Percentiles rank a stretch among this genome's conserved stretches.
Conservation (phyloP, 2,888 invertebrate genomes). For the Euspilapteryx auroguttella region DNA sequence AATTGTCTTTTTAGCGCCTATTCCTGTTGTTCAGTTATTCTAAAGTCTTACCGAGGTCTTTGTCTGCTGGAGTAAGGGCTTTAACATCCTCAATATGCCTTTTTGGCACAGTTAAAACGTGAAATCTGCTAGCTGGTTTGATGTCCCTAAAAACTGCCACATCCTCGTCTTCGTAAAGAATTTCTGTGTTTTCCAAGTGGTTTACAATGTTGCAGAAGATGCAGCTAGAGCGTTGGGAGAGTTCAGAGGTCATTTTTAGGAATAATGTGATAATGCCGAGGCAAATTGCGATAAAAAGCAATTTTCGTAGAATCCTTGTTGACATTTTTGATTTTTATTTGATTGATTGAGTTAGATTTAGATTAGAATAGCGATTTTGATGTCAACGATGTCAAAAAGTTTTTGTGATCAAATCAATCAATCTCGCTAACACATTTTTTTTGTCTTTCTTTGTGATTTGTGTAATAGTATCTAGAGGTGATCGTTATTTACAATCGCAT, state of each 20-base stretch:
- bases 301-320: background rate
- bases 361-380: too few relatives aligned
- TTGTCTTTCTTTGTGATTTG: too few relatives aligned
- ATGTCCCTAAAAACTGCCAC: slow-evolving; percentile 81
- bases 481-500: too few relatives aligned
- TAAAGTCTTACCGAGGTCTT: slow-evolving; percentile 71
- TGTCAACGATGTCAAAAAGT: too few relatives aligned
- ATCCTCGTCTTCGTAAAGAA: slow-evolving; percentile 73
- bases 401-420: too few relatives aligned
- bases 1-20: too few relatives aligned
- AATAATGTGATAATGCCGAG: background rate
- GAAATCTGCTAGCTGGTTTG: slow-evolving; percentile 77
- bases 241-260: slow-evolving; percentile 13
- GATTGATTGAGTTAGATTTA: too few relatives aligned
- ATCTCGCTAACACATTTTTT: too few relatives aligned
- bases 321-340: background rate
- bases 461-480: too few relatives aligned
- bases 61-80: slow-evolving; percentile 65
- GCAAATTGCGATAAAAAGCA: background rate
- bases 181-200: slow-evolving; percentile 61
- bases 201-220: slow-evolving; percentile 76
- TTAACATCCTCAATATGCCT: slow-evolving; percentile 77
- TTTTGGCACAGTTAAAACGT: slow-evolving; percentile 78
- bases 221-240: slow-evolving; percentile 43
- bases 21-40: too few relatives aligned